These are phyloP conservation scores for Eilema caniola DNA, from an alignment of 2,888 invertebrate species.

Conservation along the genomic window DNA sequence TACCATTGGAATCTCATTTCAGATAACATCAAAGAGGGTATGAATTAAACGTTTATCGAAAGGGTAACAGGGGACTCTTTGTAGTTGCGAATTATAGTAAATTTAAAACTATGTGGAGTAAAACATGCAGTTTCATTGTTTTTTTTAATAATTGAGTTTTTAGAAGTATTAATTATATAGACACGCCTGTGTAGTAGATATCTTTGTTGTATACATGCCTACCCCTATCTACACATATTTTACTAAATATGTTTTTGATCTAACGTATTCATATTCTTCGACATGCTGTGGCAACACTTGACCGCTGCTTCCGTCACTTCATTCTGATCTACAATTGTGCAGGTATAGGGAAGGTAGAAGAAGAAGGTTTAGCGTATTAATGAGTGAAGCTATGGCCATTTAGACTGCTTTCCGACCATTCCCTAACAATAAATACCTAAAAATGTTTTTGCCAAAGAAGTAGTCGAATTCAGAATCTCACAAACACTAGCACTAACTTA, in stretches of 20 bases:
- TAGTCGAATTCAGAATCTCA: background rate
- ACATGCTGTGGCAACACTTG: too few relatives aligned
- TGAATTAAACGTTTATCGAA: slow-evolving; percentile 41
- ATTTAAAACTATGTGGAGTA: background rate
- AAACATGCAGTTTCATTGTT: background rate
- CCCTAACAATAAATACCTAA: background rate
- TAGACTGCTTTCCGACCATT: background rate
- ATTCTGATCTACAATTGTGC: too few relatives aligned
- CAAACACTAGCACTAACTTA: background rate
- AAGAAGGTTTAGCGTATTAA: too few relatives aligned
- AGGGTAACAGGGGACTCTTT: slow-evolving; percentile 19
- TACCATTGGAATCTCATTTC: slow-evolving; percentile 40
- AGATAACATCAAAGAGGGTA: slow-evolving; percentile 40
- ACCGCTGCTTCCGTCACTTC: too few relatives aligned
- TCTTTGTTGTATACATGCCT: background rate
- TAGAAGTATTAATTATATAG: background rate
- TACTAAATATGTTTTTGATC: background rate
- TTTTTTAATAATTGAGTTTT: background rate
- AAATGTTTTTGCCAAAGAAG: background rate
- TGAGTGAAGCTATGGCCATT: too few relatives aligned
- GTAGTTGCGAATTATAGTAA: background rate
- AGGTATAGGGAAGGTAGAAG: too few relatives aligned
- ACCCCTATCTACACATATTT: background rate
- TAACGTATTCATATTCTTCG: too few relatives aligned
- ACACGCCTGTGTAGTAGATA: background rate